Base-by-base conservation (phyloP, 92 coral and sea anemone genomes). In the Zoanthus sociatus region DNA sequence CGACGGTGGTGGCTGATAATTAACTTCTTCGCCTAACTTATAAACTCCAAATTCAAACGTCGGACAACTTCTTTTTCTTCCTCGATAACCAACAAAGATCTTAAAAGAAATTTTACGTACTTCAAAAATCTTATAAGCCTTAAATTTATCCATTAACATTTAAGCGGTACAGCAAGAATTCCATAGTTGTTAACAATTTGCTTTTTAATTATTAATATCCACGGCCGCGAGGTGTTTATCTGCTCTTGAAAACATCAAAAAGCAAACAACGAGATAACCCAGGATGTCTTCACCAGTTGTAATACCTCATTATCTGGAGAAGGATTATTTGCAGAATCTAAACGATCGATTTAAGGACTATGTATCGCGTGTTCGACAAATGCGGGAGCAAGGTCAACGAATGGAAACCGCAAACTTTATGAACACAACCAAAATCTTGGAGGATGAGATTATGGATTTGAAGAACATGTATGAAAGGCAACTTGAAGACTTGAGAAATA, bases 341-440 rank as follows among this genome's bases (percentile, higher is more conserved):
- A 96, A 95, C 58, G 99, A 96, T 86, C 96, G 98, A 51, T 96
- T 96, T 83, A 90, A 98, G n/a, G 79, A 95, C 75, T 96, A 96
- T 79, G 90, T 96, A 20, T 96, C 99, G 17, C 98, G 99, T 42
- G 99, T 96, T 47, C 90, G 99, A 32, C 96, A 95, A 89, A 95
- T 96, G 98, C 96, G 99, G 10, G 99, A 96, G 56, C 98, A 95
- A 76, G 93, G 95, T 48, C 95, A 94, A 69, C 97, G 98, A 18
- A 95, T 92, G 94, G 99, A 96, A 67, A 96, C 96, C 0, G 78
- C 88, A 0, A 96, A 93, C 84, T 96, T 96, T 79, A 87, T 95
- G 42, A 95, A 95, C 92, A 92, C 96, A 3, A 96, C 99, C 12
- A 96, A 96, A 84, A 92, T 96, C 64, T 87, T 96, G 45, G 99